phyloP scores from a whole-genome alignment of 1,140 invertebrate genomes.

The Littorina saxatilis region DNA sequence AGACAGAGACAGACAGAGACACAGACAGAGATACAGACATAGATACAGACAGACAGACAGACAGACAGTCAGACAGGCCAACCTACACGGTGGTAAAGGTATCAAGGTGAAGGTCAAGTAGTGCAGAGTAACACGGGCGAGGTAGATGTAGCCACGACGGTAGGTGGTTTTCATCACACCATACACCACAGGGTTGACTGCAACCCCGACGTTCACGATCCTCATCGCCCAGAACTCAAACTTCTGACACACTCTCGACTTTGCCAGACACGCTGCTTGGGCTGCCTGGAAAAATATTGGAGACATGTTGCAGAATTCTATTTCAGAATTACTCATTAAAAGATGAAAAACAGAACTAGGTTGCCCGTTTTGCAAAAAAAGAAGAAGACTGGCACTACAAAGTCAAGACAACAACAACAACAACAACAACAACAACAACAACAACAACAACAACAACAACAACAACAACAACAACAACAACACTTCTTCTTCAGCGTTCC shows the following conservation, averaged over 20 bases:
- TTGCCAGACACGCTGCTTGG: constrained; percentile 27
- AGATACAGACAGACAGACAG: not conserved
- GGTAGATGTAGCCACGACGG: constrained; percentile 41
- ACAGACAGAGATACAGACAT: not conserved
- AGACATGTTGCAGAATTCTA: no score
- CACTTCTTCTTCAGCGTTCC: no score
- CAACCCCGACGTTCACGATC: constrained; percentile 37
- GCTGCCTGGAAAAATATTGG: constrained; percentile 29
- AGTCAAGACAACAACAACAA: no score
- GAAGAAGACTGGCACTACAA: no score
- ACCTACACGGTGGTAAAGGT: constrained; percentile 25
- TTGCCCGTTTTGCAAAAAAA: no score
- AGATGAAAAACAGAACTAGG: no score
- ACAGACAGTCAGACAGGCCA: no score
- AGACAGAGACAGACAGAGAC: not conserved
- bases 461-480: no score
- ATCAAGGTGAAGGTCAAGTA: constrained; percentile 31
- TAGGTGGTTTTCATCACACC: constrained; percentile 45
- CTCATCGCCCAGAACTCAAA: constrained; percentile 42
- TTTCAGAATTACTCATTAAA: no score
- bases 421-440: no score
- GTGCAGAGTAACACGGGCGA: constrained; percentile 30
- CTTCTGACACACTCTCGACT: constrained; percentile 13
- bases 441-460: no score
- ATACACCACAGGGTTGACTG: constrained; percentile 43